Conservation (phyloP, 2,888 invertebrate species). For the Clivina fossor region DNA sequence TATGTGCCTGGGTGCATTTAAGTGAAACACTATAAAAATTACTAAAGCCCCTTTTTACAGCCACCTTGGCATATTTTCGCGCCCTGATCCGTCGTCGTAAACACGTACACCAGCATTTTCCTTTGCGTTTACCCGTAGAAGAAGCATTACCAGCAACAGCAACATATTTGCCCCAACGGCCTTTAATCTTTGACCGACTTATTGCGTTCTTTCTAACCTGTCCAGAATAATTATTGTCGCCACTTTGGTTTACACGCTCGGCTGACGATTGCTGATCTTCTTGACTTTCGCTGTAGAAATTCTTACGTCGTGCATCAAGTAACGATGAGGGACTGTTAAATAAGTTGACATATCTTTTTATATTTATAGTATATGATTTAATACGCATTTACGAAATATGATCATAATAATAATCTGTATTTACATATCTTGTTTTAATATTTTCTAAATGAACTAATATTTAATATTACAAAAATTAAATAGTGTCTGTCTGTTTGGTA, state of each 20-base stretch:
- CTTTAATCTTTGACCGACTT: constrained; percentile 8
- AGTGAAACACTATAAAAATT: no score
- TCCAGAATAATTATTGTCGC: constrained; percentile 10
- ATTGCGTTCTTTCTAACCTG: constrained; percentile 14
- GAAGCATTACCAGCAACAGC: no score
- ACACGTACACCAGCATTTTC: constrained; percentile 6
- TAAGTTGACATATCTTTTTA: no score
- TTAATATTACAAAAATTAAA: no score
- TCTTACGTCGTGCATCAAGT: no score
- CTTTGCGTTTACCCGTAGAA: constrained; percentile 15
- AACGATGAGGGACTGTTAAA: no score
- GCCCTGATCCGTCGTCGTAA: constrained; percentile 13
- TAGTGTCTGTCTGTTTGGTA: no score
- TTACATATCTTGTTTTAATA: no score
- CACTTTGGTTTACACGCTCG: constrained; percentile 14
- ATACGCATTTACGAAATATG: no score
- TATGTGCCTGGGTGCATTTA: not conserved
- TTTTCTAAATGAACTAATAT: no score
- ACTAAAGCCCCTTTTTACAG: not conserved
- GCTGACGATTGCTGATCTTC: not conserved
- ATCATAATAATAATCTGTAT: no score
- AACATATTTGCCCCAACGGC: constrained; percentile 13
- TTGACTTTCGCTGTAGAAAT: not conserved
- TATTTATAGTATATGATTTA: no score
- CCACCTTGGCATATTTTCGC: not conserved